These are phyloP conservation scores for Boulengeromyrus knoepffleri DNA, from an alignment of 2,113 vertebrate genomes.

Conservation along the genomic window DNA sequence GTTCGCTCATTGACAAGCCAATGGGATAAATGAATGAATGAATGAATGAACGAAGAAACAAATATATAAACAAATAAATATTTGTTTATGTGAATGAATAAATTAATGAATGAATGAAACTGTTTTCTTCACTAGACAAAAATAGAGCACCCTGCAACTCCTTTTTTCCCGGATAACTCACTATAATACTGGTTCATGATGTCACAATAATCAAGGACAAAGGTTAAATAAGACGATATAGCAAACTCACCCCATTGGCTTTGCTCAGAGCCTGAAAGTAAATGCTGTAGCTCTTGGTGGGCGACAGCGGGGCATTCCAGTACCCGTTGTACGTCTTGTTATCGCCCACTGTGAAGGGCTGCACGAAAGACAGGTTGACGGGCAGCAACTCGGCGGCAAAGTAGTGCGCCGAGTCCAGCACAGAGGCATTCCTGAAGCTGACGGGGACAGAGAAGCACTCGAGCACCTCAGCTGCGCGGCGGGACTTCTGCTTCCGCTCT, in stretches of 20 bases:
- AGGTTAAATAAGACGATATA: not conserved
- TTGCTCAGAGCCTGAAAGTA: slow-evolving; percentile 95
- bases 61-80: too few relatives aligned
- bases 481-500: slow-evolving; percentile 77
- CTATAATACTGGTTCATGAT: not conserved
- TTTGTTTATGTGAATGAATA: too few relatives aligned
- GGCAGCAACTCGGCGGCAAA: slow-evolving; percentile 87
- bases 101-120: not conserved
- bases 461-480: slow-evolving; percentile 74
- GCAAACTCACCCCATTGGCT: slow-evolving; percentile 83
- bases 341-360: slow-evolving; percentile 92
- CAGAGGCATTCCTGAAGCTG: slow-evolving; percentile 84
- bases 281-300: slow-evolving; percentile 95
- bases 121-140: not conserved
- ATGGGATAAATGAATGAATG: not conserved
- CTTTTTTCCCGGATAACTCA: not conserved
- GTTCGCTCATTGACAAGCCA: not conserved
- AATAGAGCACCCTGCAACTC: not conserved
- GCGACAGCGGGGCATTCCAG: slow-evolving; percentile 92
- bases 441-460: slow-evolving; percentile 85
- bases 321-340: slow-evolving; percentile 95
- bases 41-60: too few relatives aligned
- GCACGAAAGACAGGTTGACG: slow-evolving; percentile 72
- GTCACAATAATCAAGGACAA: not conserved
- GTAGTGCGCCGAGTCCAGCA: slow-evolving; percentile 80